Conservation (phyloP, 1,140 invertebrate species). For the Stenopsyche tienmushanensis region DNA sequence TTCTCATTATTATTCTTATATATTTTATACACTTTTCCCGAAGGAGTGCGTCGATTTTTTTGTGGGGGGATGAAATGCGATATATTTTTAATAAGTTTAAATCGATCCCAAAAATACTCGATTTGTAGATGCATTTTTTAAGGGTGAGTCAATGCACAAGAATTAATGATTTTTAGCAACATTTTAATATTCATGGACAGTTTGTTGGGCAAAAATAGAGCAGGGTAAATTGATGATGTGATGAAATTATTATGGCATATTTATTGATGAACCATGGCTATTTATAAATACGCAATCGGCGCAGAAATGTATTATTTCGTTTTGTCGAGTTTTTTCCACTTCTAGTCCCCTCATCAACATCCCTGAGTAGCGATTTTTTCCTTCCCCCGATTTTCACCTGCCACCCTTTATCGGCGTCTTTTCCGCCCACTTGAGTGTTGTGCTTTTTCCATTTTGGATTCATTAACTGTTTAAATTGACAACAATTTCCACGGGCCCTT, state of each 20-base stretch:
- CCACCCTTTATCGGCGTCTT: constrained; percentile 10
- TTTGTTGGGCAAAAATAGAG: too few species aligned
- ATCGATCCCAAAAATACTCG: too few species aligned
- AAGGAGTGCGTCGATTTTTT: constrained; percentile 23
- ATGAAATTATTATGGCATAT: too few species aligned
- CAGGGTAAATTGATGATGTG: too few species aligned
- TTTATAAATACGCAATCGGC: too few species aligned
- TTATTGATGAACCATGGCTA: too few species aligned
- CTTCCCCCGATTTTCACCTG: constrained; percentile 1
- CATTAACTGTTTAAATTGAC: constrained; percentile 31
- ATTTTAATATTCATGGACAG: too few species aligned
- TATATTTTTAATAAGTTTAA: too few species aligned
- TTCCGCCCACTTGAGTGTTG: constrained; percentile 15
- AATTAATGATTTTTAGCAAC: too few species aligned
- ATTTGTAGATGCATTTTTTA: too few species aligned
- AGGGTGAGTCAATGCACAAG: too few species aligned
- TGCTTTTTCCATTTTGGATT: constrained; percentile 27
- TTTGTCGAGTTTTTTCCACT: constrained; percentile 36
- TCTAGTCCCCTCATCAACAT: constrained; percentile 20
- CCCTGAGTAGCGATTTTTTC: constrained; percentile 11
- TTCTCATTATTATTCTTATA: constrained; percentile 42
- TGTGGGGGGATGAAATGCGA: constrained; percentile 8
- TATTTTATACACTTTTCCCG: constrained; percentile 32
- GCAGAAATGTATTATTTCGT: neutral
- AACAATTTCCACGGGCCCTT: constrained; percentile 18